A percentile compares a stretch with the other conserved stretches of the same genome.
Evolutionary conservation across 2,113 vertebrate species (phyloP).

Genomic region (Osmerus eperlanus): DNA sequence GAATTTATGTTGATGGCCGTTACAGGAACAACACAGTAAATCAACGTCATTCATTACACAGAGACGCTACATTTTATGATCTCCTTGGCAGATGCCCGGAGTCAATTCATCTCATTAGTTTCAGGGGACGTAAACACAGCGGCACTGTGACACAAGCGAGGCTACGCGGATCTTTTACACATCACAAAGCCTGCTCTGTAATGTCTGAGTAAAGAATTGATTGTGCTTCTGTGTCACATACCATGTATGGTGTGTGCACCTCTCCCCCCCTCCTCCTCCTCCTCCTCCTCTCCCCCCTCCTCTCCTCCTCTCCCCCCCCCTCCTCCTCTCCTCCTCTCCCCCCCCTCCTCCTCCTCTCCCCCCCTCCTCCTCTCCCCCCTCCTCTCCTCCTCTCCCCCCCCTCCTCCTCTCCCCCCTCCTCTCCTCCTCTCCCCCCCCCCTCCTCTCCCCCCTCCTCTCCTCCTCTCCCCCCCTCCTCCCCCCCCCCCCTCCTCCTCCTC

Average conservation of each 20-base stretch:
- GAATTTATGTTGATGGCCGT: not conserved
- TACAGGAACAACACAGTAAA: not conserved
- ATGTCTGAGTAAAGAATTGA: too few relatives aligned
- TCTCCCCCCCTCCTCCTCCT: too few relatives aligned
- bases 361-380: too few relatives aligned
- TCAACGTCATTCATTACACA: not conserved
- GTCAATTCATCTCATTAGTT: not conserved
- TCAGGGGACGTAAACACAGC: not conserved
- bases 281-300: too few relatives aligned
- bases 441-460: conserved; percentile 5
- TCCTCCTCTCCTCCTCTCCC: too few relatives aligned
- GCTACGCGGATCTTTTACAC: too few relatives aligned
- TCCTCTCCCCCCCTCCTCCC: conserved; percentile 20
- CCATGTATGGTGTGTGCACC: too few relatives aligned
- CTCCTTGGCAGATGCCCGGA: not conserved
- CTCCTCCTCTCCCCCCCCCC: not conserved
- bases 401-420: not conserved
- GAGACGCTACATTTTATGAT: not conserved
- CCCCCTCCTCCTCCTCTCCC: too few relatives aligned
- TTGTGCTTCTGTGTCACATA: too few relatives aligned
- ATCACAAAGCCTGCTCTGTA: too few relatives aligned
- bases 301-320: not conserved
- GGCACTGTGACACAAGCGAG: not conserved
- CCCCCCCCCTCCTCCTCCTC: too few relatives aligned
- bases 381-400: too few relatives aligned